Percentiles rank a stretch among this genome's conserved stretches.
Evolutionary conservation across 2,797 vertebrate genomes (phyloP).

Genomic region (Ctenopoma multispine): DNA sequence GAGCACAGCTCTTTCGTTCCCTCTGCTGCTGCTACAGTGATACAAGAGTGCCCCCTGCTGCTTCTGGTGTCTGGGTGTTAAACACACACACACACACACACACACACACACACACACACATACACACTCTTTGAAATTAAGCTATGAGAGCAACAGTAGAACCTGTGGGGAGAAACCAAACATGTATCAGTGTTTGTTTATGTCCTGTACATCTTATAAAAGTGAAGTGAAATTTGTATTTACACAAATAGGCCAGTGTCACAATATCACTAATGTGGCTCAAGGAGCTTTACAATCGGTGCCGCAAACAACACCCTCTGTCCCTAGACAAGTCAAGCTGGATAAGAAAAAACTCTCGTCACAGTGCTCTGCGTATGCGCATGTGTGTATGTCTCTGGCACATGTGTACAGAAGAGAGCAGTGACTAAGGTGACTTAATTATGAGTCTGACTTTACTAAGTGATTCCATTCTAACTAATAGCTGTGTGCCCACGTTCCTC

Average conservation of each 20-base stretch:
- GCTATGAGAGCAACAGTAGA: constrained; percentile 25
- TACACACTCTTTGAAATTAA: constrained; percentile 50
- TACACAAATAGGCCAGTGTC: background rate
- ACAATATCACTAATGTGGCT: background rate
- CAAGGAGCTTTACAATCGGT: background rate
- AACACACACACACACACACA: constrained; percentile 37
- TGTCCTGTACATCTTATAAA: background rate
- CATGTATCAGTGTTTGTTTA: constrained; percentile 42
- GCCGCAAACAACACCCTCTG: background rate
- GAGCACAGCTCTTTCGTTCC: constrained; percentile 47
- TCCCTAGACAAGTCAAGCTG: background rate
- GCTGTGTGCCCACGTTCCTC: constrained; percentile 47
- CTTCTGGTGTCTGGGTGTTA: constrained; percentile 56
- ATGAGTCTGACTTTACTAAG: constrained; percentile 66
- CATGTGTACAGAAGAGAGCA: constrained; percentile 37
- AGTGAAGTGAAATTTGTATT: background rate
- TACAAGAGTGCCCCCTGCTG: constrained; percentile 97
- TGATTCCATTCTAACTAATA: constrained; percentile 71
- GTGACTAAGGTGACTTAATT: constrained; percentile 74
- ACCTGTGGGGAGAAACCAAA: constrained; percentile 37
- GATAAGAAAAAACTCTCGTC: background rate
- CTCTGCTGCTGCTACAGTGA: constrained; percentile 71
- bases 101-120: constrained; percentile 3
- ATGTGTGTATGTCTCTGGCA: constrained; percentile 17
- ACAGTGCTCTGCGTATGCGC: constrained; percentile 2